Evolutionary conservation across 2,888 invertebrate species (phyloP).

Genomic region (Caenorhabditis macrosperma): DNA sequence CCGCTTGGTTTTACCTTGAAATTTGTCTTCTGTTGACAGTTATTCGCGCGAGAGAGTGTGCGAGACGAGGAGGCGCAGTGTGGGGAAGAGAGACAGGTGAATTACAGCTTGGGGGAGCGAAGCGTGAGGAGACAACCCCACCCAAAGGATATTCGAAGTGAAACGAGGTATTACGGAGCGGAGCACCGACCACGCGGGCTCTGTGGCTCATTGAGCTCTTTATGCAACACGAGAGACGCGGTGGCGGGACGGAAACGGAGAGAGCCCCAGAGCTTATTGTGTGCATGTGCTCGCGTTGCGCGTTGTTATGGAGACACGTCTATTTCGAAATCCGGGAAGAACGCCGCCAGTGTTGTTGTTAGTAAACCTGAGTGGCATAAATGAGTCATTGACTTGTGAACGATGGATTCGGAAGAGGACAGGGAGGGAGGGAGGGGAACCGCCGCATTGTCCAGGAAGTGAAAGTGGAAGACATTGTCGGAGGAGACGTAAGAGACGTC

Average conservation of each 20-base stretch:
- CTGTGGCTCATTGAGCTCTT: constrained; percentile 28
- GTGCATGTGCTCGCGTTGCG: constrained; percentile 8
- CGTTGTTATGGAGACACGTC: constrained; percentile 46
- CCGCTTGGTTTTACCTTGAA: constrained; percentile 59
- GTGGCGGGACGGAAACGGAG: constrained; percentile 6
- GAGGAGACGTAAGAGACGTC: constrained; percentile 31
- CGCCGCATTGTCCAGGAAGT: constrained; percentile 49
- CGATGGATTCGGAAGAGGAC: constrained; percentile 41
- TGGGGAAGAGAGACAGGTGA: constrained; percentile 19
- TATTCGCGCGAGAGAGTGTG: constrained; percentile 31
- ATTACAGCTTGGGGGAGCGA: constrained; percentile 39
- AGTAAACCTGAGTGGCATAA: constrained; percentile 31
- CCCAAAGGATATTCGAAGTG: constrained; percentile 5
- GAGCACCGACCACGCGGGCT: constrained; percentile 9
- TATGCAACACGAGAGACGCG: constrained; percentile 39
- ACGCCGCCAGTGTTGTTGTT: constrained; percentile 40
- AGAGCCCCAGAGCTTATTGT: constrained; percentile 23
- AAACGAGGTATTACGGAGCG: constrained; percentile 39
- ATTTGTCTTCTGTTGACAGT: constrained; percentile 60
- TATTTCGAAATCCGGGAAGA: constrained; percentile 39
- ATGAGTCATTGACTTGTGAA: constrained; percentile 57
- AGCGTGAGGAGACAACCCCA: constrained; percentile 22
- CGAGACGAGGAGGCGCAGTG: constrained; percentile 5
- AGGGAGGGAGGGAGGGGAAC: constrained; percentile 10
- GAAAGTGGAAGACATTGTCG: constrained; percentile 51